Conservation (phyloP, 2,888 invertebrate genomes). For the Celastrina argiolus region DNA sequence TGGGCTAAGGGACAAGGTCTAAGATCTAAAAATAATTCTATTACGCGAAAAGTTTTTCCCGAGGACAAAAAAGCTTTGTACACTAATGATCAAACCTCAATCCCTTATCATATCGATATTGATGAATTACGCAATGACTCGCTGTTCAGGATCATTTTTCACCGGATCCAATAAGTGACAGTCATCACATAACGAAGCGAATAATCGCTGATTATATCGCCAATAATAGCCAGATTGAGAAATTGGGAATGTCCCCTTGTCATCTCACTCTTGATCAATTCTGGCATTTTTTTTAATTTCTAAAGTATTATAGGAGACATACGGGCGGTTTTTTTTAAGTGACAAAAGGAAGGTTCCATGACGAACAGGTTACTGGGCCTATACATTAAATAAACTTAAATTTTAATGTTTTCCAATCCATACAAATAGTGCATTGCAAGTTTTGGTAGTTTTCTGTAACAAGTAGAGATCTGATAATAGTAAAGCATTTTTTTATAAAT, state of each 20-base stretch:
- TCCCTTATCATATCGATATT: background rate
- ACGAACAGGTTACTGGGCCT: no score
- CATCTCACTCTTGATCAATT: background rate
- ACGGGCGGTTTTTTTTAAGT: no score
- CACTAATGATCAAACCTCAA: background rate
- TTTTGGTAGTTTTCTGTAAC: no score
- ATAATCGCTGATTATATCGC: slow-evolving; percentile 4
- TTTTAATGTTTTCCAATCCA: no score
- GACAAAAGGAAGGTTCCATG: no score
- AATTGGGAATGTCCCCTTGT: background rate
- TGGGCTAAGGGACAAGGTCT: no score
- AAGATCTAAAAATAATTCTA: no score
- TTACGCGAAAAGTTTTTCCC: background rate
- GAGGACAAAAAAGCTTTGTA: background rate
- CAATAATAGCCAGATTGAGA: background rate
- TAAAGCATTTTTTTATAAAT: no score
- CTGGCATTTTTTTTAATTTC: background rate
- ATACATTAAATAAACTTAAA: no score
- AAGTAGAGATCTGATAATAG: no score
- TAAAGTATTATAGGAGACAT: no score
- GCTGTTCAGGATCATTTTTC: background rate
- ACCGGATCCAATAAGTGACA: slow-evolving; percentile 5
- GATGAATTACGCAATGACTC: background rate
- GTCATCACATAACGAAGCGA: slow-evolving; percentile 12
- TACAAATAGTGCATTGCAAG: no score